Percentiles rank a stretch among this genome's conserved stretches.
These are phyloP conservation scores for Volucella inanis DNA, from an alignment of 2,888 invertebrate species.

Conservation along the genomic window DNA sequence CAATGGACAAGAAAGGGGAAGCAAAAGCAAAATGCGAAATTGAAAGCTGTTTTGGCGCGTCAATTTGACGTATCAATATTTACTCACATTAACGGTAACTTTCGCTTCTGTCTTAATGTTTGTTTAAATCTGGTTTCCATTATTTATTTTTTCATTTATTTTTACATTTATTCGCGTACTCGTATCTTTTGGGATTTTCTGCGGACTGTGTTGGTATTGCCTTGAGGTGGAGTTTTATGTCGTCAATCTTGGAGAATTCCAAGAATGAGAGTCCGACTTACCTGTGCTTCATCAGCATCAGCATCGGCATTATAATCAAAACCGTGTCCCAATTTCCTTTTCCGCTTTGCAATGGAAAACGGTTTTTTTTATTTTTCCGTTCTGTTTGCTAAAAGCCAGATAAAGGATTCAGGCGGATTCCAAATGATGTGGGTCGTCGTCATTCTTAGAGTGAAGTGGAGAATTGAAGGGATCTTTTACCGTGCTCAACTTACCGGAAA, in stretches of 20 bases:
- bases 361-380: constrained; percentile 39
- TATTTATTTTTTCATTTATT: neutral
- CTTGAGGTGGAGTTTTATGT: constrained; percentile 29
- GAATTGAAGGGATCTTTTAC: constrained; percentile 15
- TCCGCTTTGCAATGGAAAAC: constrained; percentile 32
- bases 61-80: constrained; percentile 66
- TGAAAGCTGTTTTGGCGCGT: constrained; percentile 58
- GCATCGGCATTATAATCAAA: constrained; percentile 8
- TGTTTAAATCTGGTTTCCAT: constrained; percentile 19
- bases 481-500: constrained; percentile 55
- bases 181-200: neutral
- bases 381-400: constrained; percentile 41
- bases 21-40: constrained; percentile 34
- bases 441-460: neutral
- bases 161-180: neutral
- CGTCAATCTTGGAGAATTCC: constrained; percentile 21
- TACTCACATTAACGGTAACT: constrained; percentile 59
- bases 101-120: constrained; percentile 41
- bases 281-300: constrained; percentile 11
- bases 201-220: neutral
- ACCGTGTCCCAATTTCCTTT: constrained; percentile 59
- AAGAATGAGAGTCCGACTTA: neutral
- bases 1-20: neutral
- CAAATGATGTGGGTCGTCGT: neutral
- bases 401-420: constrained; percentile 9